Conservation (phyloP, 2,888 invertebrate species). For the Scaptomyza parva region DNA sequence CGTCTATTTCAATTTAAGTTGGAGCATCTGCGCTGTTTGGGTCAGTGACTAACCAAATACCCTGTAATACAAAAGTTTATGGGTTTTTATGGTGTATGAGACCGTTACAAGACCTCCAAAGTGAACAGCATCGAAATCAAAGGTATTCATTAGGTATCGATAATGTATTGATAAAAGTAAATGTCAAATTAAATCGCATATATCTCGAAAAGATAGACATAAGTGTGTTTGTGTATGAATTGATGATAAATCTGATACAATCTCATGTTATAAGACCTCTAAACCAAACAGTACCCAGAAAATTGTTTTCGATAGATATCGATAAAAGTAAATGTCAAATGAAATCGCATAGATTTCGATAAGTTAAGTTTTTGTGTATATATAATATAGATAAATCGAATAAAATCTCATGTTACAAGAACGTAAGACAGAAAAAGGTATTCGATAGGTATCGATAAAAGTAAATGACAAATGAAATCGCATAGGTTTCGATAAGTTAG, state of each 20-base stretch:
- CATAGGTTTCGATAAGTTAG: no score
- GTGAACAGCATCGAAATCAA: background rate
- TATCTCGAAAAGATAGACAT: no score
- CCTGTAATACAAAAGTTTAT: constrained; percentile 9
- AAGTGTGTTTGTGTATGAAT: no score
- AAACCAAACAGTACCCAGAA: background rate
- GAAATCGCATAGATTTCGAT: no score
- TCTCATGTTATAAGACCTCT: background rate
- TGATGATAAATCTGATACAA: no score
- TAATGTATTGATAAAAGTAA: background rate
- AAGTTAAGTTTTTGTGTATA: no score
- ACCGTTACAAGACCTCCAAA: background rate
- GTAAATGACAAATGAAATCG: background rate
- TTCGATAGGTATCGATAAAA: background rate
- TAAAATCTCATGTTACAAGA: no score
- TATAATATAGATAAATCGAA: no score
- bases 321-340: background rate
- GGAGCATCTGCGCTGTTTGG: background rate
- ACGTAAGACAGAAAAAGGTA: background rate
- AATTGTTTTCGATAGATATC: background rate
- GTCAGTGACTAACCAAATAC: constrained; percentile 2
- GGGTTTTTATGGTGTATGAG: no score
- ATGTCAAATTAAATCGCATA: no score
- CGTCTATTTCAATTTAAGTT: constrained; percentile 16
- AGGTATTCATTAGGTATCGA: background rate